Conservation (phyloP, 2,113 vertebrate species). For the Phyllostomus hastatus region DNA sequence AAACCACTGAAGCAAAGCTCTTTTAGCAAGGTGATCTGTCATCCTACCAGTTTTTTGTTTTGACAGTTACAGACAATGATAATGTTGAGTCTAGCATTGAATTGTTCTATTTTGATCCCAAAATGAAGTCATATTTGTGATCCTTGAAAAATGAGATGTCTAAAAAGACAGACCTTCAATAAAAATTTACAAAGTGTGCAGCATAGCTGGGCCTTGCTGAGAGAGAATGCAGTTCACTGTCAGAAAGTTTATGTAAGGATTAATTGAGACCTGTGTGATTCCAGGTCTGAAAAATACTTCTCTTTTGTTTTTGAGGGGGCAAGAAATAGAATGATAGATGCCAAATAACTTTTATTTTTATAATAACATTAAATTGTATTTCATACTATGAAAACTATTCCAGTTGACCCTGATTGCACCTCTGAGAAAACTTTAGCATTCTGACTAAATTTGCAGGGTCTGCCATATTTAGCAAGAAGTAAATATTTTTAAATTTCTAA, state of each 20-base stretch:
- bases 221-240: neutral
- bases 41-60: conserved; percentile 72
- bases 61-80: conserved; percentile 76
- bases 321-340: neutral
- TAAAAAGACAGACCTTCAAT: conserved; percentile 53
- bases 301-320: neutral
- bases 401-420: neutral
- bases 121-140: conserved; percentile 70
- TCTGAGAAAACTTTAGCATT: conserved; percentile 24
- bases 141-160: neutral
- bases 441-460: neutral
- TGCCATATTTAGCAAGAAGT: neutral
- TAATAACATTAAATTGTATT: conserved; percentile 31
- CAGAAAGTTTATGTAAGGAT: neutral
- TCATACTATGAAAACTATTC: neutral
- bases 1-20: conserved; percentile 76
- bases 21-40: conserved; percentile 78
- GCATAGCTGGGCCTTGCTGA: neutral
- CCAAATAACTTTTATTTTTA: neutral
- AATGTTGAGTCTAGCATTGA: conserved; percentile 63
- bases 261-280: neutral
- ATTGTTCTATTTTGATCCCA: conserved; percentile 65
- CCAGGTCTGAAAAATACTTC: neutral
- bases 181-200: neutral
- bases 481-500: conserved; percentile 58